Percentiles rank a stretch among this genome's conserved stretches.
Evolutionary conservation across 2,113 vertebrate species (phyloP).

Genomic region (Regulus satrapa): DNA sequence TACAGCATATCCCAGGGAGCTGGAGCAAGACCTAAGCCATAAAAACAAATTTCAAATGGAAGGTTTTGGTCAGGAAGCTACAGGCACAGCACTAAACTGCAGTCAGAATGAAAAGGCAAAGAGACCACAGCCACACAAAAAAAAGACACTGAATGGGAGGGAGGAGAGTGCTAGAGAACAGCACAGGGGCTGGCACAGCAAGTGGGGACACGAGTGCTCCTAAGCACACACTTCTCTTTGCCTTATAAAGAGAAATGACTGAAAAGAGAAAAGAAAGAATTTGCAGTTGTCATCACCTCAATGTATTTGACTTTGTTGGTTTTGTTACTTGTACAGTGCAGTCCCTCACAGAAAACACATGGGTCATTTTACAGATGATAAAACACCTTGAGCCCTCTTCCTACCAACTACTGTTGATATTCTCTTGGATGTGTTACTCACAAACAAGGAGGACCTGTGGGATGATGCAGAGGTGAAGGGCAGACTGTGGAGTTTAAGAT

Average conservation of each 20-base stretch:
- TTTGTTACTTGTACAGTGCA: background rate
- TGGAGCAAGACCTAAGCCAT: background rate
- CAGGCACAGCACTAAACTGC: background rate
- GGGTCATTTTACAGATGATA: background rate
- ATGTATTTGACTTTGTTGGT: background rate
- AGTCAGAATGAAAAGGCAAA: background rate
- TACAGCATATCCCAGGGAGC: background rate
- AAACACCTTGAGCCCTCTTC: background rate
- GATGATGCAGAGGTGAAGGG: background rate
- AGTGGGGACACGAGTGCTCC: accelerated
- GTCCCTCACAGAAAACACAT: background rate
- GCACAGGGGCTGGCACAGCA: background rate
- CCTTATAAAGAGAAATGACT: background rate
- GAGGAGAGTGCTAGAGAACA: background rate
- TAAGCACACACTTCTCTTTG: background rate
- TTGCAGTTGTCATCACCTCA: background rate
- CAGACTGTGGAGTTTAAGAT: background rate
- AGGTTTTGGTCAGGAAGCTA: background rate
- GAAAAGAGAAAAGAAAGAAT: background rate
- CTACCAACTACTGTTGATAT: accelerated
- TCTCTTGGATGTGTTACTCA: background rate
- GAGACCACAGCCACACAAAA: background rate
- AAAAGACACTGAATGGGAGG: background rate
- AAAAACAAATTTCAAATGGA: background rate
- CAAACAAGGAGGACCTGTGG: background rate